Evolutionary conservation across 2,113 vertebrate genomes (phyloP).

Genomic region (Mormyrus iriodes): DNA sequence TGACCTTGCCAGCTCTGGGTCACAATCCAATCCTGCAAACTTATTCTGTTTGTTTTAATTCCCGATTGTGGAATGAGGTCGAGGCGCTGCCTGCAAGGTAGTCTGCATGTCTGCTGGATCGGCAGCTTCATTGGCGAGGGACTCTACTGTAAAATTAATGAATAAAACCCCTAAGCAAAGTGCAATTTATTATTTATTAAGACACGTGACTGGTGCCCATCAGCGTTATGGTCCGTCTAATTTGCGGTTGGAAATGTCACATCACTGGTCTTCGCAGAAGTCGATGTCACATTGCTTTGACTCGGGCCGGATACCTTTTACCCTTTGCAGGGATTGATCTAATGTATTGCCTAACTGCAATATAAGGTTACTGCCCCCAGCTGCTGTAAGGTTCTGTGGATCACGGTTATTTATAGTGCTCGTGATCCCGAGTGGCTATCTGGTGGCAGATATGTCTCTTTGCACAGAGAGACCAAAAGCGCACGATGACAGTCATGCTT

Average conservation of each 20-base stretch:
- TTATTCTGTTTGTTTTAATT: not conserved
- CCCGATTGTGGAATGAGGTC: not conserved
- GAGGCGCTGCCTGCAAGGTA: not conserved
- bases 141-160: not conserved
- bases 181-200: not conserved
- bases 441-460: constrained; percentile 5
- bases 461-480: not conserved
- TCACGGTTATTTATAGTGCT: not conserved
- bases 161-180: not conserved
- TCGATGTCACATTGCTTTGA: not conserved
- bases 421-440: not conserved
- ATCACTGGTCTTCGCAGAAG: not conserved
- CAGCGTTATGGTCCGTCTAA: not conserved
- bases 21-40: not conserved
- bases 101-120: not conserved
- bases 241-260: not conserved
- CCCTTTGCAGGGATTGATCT: not conserved
- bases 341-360: not conserved
- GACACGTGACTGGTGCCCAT: not conserved
- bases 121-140: not conserved
- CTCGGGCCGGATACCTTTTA: not conserved
- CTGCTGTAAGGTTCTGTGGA: not conserved
- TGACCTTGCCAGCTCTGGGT: not conserved
- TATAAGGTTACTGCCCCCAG: constrained; percentile 1
- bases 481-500: not conserved